Evolutionary conservation across 2,113 vertebrate genomes (phyloP).

Genomic region (Plestiodon gilberti): DNA sequence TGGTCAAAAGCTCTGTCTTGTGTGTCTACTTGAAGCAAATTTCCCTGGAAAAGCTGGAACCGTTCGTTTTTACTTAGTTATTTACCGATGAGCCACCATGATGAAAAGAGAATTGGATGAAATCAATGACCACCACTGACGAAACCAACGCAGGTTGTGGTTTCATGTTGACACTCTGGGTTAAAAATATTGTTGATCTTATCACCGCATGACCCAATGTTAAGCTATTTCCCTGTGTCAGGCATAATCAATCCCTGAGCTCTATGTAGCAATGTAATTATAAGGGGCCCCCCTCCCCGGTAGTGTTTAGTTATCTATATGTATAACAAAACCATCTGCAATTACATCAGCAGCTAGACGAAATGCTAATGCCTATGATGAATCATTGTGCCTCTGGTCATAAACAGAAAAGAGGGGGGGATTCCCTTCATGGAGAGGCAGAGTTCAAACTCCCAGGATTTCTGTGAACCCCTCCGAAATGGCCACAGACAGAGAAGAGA

Average conservation of each 20-base stretch:
- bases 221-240: constrained; percentile 53
- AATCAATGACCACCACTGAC: constrained; percentile 12
- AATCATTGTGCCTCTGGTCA: background rate
- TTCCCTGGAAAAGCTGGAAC: too few relatives aligned
- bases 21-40: too few relatives aligned
- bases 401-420: constrained; percentile 6
- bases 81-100: too few relatives aligned
- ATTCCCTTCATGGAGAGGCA: constrained; percentile 2
- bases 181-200: constrained; percentile 60
- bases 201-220: constrained; percentile 38
- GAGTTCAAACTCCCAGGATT: background rate
- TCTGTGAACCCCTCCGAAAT: constrained; percentile 26
- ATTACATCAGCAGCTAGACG: background rate
- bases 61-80: too few relatives aligned
- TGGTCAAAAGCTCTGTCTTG: too few relatives aligned
- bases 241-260: constrained; percentile 58
- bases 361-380: background rate
- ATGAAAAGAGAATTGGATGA: background rate
- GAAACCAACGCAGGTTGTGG: constrained; percentile 31
- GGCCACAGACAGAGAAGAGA: background rate
- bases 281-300: background rate
- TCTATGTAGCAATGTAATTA: constrained; percentile 38
- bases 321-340: constrained; percentile 10
- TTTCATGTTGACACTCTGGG: constrained; percentile 17
- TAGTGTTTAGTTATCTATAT: background rate